Evolutionary conservation across 2,888 invertebrate genomes (phyloP), one percentile per base, ranked within the genome.

Genomic region (Blera fallax): DNA sequence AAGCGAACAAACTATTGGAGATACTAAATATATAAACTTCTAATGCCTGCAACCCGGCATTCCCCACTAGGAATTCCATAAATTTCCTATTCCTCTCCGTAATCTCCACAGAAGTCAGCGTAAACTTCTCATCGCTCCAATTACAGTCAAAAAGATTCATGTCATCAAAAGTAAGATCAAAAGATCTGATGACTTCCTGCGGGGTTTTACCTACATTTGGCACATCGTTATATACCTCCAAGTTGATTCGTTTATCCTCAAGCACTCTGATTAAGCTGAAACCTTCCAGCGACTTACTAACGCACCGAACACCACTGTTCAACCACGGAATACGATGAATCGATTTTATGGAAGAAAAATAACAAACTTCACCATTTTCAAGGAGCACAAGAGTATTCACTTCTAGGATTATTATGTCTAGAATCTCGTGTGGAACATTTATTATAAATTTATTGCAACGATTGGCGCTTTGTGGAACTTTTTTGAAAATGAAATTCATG

Each of bases 401-500:
- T 72, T 91, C 90, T 1, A 92, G 85, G 73, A 91, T 90, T 32
- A 90, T 87, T 10, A 92, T 90, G 65, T 90, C 88, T 6, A 76
- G 32, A n/a, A 88, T 85, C 54, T 88, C 88, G n/a, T 87, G 88
- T 0, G 82, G 34, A 1, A 88, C 21, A 7, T 29, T 37, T 14
- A 88, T 87, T 2, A 87, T 74, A 37, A 87, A 88, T 50, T 83
- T 87, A 54, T 88, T 87, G n/a, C 76, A 87, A 7, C 84, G 73
- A 5, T 87, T 81, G 5, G 88, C 84, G 3, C 88, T 78, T 14
- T 82, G 77, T 0, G 27, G 50, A 0, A 88, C 87, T 52, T 88
- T 90, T 83, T 91, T 92, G 14, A 92, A 91, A 8, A 91, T 90
- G 73, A 89, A 91, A 79, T 90, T 92, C 0, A 91, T 83, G 21